Conservation (phyloP, 2,113 vertebrate species). For the Cercocebus atys region DNA sequence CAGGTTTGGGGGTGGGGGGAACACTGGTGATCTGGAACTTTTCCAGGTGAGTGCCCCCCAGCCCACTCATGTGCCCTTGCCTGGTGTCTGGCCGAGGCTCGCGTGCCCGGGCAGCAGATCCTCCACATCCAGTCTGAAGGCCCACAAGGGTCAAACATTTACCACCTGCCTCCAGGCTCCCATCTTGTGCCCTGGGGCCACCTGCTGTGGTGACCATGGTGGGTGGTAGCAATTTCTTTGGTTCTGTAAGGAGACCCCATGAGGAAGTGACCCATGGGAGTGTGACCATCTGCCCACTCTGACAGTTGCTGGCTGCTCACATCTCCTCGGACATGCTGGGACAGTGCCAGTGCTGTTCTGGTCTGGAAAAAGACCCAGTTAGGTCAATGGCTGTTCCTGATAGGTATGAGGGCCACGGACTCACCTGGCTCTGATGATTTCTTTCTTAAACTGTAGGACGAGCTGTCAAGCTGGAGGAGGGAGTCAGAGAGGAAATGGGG, state of each 20-base stretch:
- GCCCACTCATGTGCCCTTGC: background rate
- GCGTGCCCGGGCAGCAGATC: no score
- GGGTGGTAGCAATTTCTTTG: background rate
- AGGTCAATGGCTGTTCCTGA: background rate
- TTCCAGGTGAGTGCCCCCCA: background rate
- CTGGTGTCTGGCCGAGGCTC: no score
- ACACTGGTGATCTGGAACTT: no score
- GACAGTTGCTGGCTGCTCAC: background rate
- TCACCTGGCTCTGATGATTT: background rate
- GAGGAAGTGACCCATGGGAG: no score
- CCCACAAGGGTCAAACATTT: fast-evolving
- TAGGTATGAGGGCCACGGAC: background rate
- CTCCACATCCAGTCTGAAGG: no score
- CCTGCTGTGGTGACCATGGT: background rate
- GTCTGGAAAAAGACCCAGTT: background rate
- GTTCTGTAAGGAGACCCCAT: background rate
- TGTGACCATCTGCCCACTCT: background rate
- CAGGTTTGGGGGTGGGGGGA: background rate
- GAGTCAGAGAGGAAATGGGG: background rate
- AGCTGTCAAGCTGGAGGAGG: background rate
- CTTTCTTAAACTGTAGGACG: background rate
- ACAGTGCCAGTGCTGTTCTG: background rate
- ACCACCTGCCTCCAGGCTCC: fast-evolving
- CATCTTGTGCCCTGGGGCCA: background rate
- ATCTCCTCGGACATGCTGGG: no score